Evolutionary conservation across 1,140 invertebrate species (phyloP).

Genomic region (Bathynomus jamesi): DNA sequence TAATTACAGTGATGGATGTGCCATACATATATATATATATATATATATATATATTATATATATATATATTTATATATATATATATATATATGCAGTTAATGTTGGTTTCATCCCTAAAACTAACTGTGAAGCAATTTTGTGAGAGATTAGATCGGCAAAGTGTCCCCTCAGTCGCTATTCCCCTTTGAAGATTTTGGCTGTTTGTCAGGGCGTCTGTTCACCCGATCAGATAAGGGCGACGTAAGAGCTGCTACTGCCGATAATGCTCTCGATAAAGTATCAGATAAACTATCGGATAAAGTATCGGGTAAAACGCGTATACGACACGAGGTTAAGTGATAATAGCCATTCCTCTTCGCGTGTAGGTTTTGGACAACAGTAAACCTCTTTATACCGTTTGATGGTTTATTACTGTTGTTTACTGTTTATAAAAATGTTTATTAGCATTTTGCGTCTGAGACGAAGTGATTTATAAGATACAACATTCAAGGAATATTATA

Average conservation of each 20-base stretch:
- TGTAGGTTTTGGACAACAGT: no score
- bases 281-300: neutral
- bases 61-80: neutral
- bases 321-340: no score
- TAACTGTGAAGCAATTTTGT: neutral
- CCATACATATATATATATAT: conserved; percentile 1
- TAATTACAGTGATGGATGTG: no score
- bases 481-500: no score
- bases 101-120: neutral
- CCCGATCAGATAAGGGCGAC: neutral
- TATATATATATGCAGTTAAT: neutral
- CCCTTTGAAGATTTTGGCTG: neutral
- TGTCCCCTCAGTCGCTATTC: neutral
- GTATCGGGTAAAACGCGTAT: no score
- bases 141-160: neutral
- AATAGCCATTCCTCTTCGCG: no score
- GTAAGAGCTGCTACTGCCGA: neutral
- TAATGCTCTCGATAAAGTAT: neutral
- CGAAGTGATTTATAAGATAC: no score
- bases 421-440: no score
- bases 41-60: neutral
- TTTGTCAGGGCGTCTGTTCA: neutral
- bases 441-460: no score
- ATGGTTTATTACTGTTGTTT: no score
- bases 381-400: no score